phyloP scores from a whole-genome alignment of 1,140 invertebrate genomes.

The Lithobius niger region DNA sequence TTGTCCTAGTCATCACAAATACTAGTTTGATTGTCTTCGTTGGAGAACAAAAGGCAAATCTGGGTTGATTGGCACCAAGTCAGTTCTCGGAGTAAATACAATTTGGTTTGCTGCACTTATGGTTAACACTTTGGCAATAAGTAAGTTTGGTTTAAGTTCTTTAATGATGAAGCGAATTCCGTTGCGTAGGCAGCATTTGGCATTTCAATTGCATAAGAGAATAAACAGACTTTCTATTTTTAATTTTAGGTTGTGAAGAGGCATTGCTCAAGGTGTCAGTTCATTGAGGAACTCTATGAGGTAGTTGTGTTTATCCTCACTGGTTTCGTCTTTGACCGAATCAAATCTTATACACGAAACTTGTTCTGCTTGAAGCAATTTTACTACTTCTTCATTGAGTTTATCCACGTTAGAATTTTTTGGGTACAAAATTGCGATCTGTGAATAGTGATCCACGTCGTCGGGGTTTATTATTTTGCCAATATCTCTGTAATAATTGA shows the following conservation, averaged over 20 bases:
- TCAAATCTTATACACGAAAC: not conserved
- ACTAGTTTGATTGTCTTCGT: slow-evolving; percentile 30
- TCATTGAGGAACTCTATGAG: not conserved
- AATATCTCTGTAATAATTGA: not conserved
- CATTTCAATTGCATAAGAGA: not conserved
- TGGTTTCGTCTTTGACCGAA: not conserved
- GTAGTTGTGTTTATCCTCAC: not conserved
- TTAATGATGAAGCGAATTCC: not conserved
- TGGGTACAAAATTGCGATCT: not conserved
- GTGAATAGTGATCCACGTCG: not conserved
- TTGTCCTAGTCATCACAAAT: slow-evolving; percentile 41
- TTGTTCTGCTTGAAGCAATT: not conserved
- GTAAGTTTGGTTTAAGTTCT: not conserved
- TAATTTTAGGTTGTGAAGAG: not conserved
- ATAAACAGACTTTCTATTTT: not conserved
- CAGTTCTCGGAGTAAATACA: not conserved
- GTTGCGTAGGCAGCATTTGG: not conserved
- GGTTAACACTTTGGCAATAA: not conserved
- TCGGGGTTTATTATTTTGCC: not conserved
- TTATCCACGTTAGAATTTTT: not conserved
- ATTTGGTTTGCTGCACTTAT: not conserved
- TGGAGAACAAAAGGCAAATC: slow-evolving; percentile 7
- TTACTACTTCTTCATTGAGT: not conserved
- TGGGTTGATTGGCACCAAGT: not conserved
- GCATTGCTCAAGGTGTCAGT: not conserved